Evolutionary conservation across 2,797 vertebrate genomes (phyloP), one percentile per base, ranked within the genome.

Genomic region (Lepidocolaptes lacrymiger): DNA sequence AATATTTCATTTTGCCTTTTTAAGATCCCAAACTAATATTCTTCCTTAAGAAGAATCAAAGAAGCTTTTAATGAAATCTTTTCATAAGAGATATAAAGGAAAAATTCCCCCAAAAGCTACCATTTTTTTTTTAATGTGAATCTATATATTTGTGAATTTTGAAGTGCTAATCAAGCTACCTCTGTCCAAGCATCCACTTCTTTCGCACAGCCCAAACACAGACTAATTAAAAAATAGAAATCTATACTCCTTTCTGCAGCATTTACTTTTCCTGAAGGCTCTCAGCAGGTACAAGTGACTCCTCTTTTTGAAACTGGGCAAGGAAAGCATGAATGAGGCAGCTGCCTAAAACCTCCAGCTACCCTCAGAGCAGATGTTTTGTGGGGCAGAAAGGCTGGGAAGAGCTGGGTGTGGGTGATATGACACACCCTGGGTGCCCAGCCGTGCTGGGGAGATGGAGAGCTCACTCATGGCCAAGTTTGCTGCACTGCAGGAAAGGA

Each of bases 321-420:
- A 91, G 44, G 68, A 61, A 77, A 66, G 12, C 2, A 0, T 9
- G 48, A 73, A 10, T 17, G 59, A 44, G 12, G 12, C 0, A 1
- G 58, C 30, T 67, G 26, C 44, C 55, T 27, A 22, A 51, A 82
- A 27, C 21, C 36, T 37, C 17, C 23, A 44, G 20, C 14, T 37
- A 9, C 22, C 39, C 37, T 22, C 2, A 1, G 61, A 72, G 44
- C 0, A 1, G 30, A 3, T 17, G 49, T 17, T 36, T 5, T 0
- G 0, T 14, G 56, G 52, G 6, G 19, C 1, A 2, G 36, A 36
- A 59, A 39, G 44, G 44, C 22, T 51, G 68, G 28, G 49, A 81
- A 82, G 36, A 0, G 0, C n/a, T 0, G 4, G 27, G 19, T 2
- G 3, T 16, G 39, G 6, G 41, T 17, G 71, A 23, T 23, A 19